Evolutionary conservation across 2,888 invertebrate species (phyloP).

Genomic region (Deroplatys truncata): DNA sequence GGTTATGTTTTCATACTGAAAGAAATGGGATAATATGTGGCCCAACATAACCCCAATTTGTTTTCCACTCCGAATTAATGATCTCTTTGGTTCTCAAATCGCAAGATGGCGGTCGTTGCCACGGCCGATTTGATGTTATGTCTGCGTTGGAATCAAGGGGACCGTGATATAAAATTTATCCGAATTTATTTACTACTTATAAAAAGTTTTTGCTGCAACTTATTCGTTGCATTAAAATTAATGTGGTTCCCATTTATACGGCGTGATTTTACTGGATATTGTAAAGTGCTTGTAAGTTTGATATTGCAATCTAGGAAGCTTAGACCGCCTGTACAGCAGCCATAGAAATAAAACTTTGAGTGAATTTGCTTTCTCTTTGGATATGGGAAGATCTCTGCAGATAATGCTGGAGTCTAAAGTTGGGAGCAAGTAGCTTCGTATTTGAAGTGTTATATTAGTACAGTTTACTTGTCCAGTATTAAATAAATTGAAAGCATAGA

Average conservation of each 20-base stretch:
- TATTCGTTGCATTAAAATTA: not conserved
- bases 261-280: not conserved
- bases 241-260: not conserved
- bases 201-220: not conserved
- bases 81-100: not conserved
- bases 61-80: not conserved
- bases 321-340: not conserved
- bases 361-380: not conserved
- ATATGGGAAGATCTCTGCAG: not conserved
- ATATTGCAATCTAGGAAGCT: not conserved
- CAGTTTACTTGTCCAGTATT: not conserved
- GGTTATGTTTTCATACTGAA: not conserved
- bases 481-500: not conserved
- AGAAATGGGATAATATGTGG: not conserved
- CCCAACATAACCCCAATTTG: not conserved
- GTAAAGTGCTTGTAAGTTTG: not conserved
- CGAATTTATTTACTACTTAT: not conserved
- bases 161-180: not conserved
- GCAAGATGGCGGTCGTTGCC: not conserved
- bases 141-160: not conserved
- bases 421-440: not conserved
- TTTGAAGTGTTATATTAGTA: not conserved
- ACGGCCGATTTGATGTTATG: not conserved
- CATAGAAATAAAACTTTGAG: not conserved
- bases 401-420: not conserved